Base-by-base conservation (phyloP, 2,113 vertebrate genomes). In the Chinchilla lanigera region DNA sequence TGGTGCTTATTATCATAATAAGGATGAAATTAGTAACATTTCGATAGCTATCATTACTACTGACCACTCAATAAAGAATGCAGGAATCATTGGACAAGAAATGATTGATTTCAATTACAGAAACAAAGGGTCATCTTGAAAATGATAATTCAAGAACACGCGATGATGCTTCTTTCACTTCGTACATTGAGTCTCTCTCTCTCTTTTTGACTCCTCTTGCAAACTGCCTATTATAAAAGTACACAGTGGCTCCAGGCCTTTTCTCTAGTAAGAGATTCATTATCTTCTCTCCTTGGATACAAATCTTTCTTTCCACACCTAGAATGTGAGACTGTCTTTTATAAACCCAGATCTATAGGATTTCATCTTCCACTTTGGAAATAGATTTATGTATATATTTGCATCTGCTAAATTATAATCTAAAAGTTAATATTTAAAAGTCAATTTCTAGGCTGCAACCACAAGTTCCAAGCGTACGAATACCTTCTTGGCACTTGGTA, bases 391-490 rank as follows among this genome's bases (percentile, higher is more conserved):
- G 26, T 16, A 77, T 0, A 38, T 26, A 83, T 83, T 86, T 93
- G 30, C 30, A 28, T n/a, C 50, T 83, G 22, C 16, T 73, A 20
- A 88, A 71, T 93, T 91, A 84, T 84, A 78, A 78, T 52, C 4
- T 96, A 86, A 93, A 94, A 95, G 47, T 35, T 91, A 91, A 91
- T 67, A 94, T 65, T 83, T 84, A 67, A 89, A 82, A 89, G n/a
- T 44, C 28, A 87, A 38, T 94, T 93, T 94, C 28, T 60, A 91
- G 52, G 19, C 77, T 83, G 14, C 28, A 93, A 82, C 0, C 58
- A 86, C 4, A 87, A 20, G 9, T 65, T 89, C 54, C 90, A 93
- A 73, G 17, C 12, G 67, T 61, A 17, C 28, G 24, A 65, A 26
- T 71, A 89, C 41, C 44, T 63, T 60, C 56, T 56, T 82, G n/a